These are phyloP conservation scores for Actenoides lindsayi DNA, from an alignment of 2,113 vertebrate genomes.

Conservation along the genomic window DNA sequence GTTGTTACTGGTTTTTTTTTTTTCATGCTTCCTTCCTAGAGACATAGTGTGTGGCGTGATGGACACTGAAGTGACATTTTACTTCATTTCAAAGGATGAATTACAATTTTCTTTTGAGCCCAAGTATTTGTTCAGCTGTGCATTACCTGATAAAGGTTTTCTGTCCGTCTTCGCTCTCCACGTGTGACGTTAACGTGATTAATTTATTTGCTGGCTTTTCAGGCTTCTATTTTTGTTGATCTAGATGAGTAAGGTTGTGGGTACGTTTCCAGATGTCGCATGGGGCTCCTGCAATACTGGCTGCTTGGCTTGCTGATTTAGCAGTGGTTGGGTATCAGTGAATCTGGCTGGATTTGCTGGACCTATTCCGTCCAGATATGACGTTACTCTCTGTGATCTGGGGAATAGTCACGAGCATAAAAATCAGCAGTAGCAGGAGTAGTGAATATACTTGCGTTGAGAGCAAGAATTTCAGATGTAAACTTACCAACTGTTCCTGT, in stretches of 20 bases:
- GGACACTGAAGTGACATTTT: background rate
- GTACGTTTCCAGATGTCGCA: background rate
- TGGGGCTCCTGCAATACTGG: background rate
- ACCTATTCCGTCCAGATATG: background rate
- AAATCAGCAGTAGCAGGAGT: background rate
- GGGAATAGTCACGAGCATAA: background rate
- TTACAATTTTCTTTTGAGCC: background rate
- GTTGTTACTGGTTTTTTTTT: background rate
- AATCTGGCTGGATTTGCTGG: background rate
- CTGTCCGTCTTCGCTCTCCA: background rate
- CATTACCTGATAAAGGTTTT: background rate
- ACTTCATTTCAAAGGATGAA: background rate
- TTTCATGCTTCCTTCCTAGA: background rate
- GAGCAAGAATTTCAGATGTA: background rate
- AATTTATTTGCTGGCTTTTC: background rate
- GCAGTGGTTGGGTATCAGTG: background rate
- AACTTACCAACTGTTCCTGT: background rate
- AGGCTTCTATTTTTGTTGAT: background rate
- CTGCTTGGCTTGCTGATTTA: constrained; percentile 12
- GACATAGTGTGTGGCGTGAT: accelerated
- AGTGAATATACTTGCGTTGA: background rate
- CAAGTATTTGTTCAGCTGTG: background rate
- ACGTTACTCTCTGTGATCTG: background rate
- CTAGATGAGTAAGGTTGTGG: background rate
- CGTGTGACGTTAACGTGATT: background rate